A percentile compares a stretch with the other conserved stretches of the same genome.
phyloP scores from a whole-genome alignment of 2,797 vertebrate species.

The Sternotherus odoratus region DNA sequence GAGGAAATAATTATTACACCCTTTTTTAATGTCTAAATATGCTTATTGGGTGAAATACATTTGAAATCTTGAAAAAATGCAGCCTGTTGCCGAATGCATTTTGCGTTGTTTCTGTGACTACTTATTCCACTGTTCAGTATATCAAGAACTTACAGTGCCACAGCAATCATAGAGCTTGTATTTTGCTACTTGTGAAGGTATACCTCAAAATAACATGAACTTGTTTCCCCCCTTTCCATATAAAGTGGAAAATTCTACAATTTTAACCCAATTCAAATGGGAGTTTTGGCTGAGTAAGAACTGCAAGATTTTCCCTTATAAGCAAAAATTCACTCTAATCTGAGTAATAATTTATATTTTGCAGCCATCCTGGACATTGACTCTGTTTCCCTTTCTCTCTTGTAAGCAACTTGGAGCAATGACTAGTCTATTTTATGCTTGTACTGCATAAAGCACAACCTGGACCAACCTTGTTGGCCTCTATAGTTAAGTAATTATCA shows the following conservation, averaged over 20 bases:
- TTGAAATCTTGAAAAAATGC: conserved; percentile 44
- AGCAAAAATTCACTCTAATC: background rate
- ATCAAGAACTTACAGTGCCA: background rate
- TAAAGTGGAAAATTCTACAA: background rate
- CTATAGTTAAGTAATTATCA: background rate
- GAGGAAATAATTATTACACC: conserved; percentile 43
- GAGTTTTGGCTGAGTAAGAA: background rate
- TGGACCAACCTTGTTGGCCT: background rate
- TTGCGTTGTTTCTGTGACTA: conserved; percentile 35
- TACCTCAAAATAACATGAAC: background rate
- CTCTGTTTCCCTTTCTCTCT: background rate
- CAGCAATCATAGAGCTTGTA: background rate
- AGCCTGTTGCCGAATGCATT: conserved; percentile 20
- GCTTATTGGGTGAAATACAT: conserved; percentile 35
- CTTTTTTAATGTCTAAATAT: conserved; percentile 11
- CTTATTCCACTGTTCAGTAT: conserved; percentile 34
- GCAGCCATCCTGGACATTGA: background rate
- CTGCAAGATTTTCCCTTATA: background rate
- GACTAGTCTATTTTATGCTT: background rate
- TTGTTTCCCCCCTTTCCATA: background rate
- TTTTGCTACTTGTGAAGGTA: conserved; percentile 1
- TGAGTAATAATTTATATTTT: background rate
- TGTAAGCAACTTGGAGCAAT: background rate
- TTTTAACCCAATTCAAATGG: background rate
- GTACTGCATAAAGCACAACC: rapidly evolving